A percentile compares a stretch with the other conserved stretches of the same genome.
Evolutionary conservation across 2,888 invertebrate species (phyloP).

Genomic region (Andrena hattorfiana): DNA sequence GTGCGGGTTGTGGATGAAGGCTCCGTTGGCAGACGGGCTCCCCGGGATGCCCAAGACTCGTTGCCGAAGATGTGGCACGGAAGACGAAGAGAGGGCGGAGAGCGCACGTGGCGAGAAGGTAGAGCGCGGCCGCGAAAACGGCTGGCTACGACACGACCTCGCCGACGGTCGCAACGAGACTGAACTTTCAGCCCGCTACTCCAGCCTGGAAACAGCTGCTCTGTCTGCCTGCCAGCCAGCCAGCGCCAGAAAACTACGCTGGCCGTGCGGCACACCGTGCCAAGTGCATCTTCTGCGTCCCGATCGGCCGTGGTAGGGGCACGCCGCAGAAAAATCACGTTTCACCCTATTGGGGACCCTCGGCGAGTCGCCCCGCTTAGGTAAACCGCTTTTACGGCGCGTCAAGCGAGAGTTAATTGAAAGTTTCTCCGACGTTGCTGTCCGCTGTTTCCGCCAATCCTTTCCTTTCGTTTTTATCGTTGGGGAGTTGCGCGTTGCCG

Average conservation of each 20-base stretch:
- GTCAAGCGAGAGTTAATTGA: conserved; percentile 25
- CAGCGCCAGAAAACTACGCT: conserved; percentile 62
- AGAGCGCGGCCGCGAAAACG: conserved; percentile 45
- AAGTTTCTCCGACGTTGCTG: conserved; percentile 2
- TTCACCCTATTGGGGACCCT: conserved; percentile 44
- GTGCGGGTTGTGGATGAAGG: conserved; percentile 12
- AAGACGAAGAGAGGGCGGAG: background rate
- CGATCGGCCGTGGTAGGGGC: conserved; percentile 49
- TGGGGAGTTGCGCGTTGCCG: background rate
- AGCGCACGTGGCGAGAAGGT: conserved; percentile 63
- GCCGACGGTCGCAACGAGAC: conserved; percentile 76
- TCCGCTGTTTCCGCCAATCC: background rate
- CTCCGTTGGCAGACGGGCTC: conserved; percentile 19
- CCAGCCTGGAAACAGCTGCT: conserved; percentile 76
- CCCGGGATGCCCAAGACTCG: background rate
- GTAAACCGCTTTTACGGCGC: conserved; percentile 36
- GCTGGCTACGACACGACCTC: conserved; percentile 64
- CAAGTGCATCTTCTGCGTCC: conserved; percentile 65
- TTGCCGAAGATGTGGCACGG: background rate
- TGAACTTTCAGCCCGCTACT: conserved; percentile 68
- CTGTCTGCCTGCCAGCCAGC: conserved; percentile 37
- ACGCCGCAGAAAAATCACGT: conserved; percentile 55
- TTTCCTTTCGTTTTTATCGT: background rate
- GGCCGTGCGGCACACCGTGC: conserved; percentile 50
- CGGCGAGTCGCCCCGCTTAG: conserved; percentile 7